Conservation (phyloP, 2,888 invertebrate genomes). For the Asteroscopus sphinx region DNA sequence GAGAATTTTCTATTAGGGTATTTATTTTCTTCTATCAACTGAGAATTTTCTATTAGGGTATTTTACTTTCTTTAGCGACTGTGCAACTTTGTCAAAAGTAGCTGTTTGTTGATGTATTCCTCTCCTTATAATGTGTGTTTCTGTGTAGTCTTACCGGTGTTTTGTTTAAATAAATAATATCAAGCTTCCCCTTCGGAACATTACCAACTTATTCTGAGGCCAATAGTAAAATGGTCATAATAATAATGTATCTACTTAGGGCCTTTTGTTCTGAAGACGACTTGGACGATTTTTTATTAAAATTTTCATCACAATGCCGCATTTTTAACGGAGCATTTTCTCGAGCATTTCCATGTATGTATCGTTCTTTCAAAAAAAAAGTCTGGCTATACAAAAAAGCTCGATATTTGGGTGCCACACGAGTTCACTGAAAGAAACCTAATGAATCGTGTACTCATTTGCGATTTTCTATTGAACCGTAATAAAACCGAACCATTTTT, state of each 20-base stretch:
- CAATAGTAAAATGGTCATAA: conserved; percentile 13
- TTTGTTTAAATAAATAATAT: conserved; percentile 31
- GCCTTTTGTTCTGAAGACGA: too few species aligned
- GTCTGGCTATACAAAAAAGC: too few species aligned
- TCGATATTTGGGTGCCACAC: too few species aligned
- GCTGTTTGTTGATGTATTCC: not conserved
- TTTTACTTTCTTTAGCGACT: conserved; percentile 5
- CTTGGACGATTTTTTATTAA: too few species aligned
- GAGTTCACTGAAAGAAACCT: too few species aligned
- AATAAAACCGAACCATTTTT: too few species aligned
- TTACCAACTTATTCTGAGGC: conserved; percentile 39
- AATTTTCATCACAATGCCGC: too few species aligned
- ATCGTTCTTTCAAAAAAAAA: too few species aligned
- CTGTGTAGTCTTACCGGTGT: conserved; percentile 3
- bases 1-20: conserved; percentile 23
- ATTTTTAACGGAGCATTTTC: too few species aligned
- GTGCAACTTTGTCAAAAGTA: conserved; percentile 7
- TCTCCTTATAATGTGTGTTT: conserved; percentile 3
- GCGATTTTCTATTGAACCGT: too few species aligned
- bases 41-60: conserved; percentile 22
- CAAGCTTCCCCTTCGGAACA: conserved; percentile 4
- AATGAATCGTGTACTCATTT: too few species aligned
- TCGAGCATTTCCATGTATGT: too few species aligned
- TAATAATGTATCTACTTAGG: not conserved
- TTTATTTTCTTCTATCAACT: conserved; percentile 21